phyloP scores from a whole-genome alignment of 37 sponge, comb jelly and placozoan species.

The Aplysina aerophoba region DNA sequence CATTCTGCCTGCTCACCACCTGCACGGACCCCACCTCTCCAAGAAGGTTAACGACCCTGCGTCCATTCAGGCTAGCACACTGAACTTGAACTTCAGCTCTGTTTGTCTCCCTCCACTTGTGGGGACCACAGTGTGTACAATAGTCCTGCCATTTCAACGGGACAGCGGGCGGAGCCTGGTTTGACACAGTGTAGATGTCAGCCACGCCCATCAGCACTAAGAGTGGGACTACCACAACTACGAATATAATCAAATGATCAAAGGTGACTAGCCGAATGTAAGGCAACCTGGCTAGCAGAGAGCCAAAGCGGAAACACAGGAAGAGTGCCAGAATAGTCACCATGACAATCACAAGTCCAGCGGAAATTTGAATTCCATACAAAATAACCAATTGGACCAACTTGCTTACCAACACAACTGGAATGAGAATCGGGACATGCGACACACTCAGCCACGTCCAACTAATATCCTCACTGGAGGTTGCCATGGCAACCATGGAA shows the following conservation, averaged over 20 bases:
- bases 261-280: neutral
- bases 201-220: neutral
- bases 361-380: neutral
- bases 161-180: neutral
- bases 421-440: constrained; percentile 18
- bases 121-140: constrained; percentile 1
- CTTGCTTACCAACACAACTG: neutral
- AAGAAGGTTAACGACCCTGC: neutral
- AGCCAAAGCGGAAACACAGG: neutral
- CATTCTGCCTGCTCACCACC: neutral
- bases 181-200: neutral
- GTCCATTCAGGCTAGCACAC: constrained; percentile 6
- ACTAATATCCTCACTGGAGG: neutral
- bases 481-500: neutral
- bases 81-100: neutral
- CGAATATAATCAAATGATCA: constrained; percentile 10
- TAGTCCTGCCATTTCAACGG: constrained; percentile 18
- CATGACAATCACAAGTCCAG: neutral
- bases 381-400: neutral
- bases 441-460: constrained; percentile 14
- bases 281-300: neutral
- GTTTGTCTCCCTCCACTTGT: neutral
- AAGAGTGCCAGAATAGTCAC: neutral
- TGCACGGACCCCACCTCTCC: neutral
- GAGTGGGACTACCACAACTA: neutral